Evolutionary conservation across 1,140 invertebrate genomes (phyloP), one percentile per base, ranked within the genome.

Genomic region (Asbolus verrucosus): DNA sequence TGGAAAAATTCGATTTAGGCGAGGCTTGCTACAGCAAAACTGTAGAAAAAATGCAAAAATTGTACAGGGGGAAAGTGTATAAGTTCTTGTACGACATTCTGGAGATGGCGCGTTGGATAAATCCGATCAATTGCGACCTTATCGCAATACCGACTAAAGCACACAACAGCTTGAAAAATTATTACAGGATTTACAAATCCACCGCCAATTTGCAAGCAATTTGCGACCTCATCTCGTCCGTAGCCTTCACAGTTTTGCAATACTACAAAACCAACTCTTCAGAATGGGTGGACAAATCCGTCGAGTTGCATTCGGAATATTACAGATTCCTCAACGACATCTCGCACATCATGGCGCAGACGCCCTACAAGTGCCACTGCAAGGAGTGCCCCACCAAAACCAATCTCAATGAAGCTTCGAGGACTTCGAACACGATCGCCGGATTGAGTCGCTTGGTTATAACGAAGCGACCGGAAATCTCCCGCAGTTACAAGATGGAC

Each of bases 321-420:
- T 63, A 21, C 16, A 21, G n/a, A 5, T 63, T 63, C 41, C 5
- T 63, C 18, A 15, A 0, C 9, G 18, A 39, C 8, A 8, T 63
- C 1, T 1, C 61, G 1, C 9, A 3, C 9, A 39, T 63, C 11
- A 18, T 63, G 15, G 1, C 31, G 2, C 6, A 36, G 16, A 27
- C 11, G 6, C 50, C 50, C 2, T 59, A 59, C n/a, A 59, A 18
- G 11, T 59, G 50, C 24, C 33, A 5, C 11, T 36, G 33, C 33
- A 19, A 21, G n/a, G n/a, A 24, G 9, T 59, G 50, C 50, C 6
- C 11, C 16, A 59, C 27, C 16, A 9, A 6, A 6, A 39, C 1
- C 1, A 31, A 63, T 21, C 31, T 21, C 1, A 24, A 39, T n/a
- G 31, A 39, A 14, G 61, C 61, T 1, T n/a, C 41, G 9, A 15